Base-by-base conservation (phyloP, 2,113 vertebrate genomes). In the Amblyornis subalaris region DNA sequence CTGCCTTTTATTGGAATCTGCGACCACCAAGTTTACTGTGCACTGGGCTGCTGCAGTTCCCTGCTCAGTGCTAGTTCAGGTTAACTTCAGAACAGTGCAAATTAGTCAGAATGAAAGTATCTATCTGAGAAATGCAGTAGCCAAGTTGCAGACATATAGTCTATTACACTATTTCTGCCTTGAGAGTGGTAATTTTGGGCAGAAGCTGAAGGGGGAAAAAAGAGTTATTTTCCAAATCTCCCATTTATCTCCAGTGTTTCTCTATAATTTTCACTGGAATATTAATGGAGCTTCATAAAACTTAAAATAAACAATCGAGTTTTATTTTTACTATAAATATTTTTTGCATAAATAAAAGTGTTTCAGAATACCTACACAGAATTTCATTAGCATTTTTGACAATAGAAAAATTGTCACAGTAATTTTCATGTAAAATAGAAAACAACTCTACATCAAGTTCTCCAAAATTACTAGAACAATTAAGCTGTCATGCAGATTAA, bases 271-370 rank as follows among this genome's bases (percentile, higher is more conserved):
- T 38, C 21, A 55, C 3, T 25, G 6, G 90, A 88, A 64, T 45
- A 66, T 54, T 40, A 54, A 51, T 64, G 14, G 14, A 67, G 10
- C 4, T 54, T 4, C 2, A 60, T 40, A 77, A 54, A 85, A 62
- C 12, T 8, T 18, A 17, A 64, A 86, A 58, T 4, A 61, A 76
- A 9, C 3, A 55, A 60, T 7, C 0, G 0, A 35, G 9, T 48
- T 85, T 64, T 45, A 16, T 47, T 81, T 86, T 88, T 79, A 42
- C 13, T 85, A 25, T 14, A 70, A 62, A 35, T 38, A 51, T 12
- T 83, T 58, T 38, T 7, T 12, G 2, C 7, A 4, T n/a, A 55
- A 73, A 80, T 42, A 25, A 38, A 89, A 64, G 9, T 35, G 73
- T 25, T 94, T 72, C 33, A 64, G 70, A 62, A 69, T 23, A 38